Percentiles rank a stretch among this genome's conserved stretches.
phyloP scores from a whole-genome alignment of 2,113 vertebrate genomes.

The Sorex araneus region DNA sequence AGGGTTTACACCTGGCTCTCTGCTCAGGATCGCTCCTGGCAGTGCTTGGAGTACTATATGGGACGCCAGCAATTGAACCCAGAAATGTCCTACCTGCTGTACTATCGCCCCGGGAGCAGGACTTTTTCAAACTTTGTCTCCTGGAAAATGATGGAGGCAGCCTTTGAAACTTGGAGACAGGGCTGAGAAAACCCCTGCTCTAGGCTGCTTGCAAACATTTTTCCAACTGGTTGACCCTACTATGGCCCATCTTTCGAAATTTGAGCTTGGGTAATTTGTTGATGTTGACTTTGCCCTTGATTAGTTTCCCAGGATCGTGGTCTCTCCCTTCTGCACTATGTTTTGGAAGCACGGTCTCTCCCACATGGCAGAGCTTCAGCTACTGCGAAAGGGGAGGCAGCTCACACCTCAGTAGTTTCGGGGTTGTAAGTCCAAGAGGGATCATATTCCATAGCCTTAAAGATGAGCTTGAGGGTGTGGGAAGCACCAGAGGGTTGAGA shows the following conservation, averaged over 20 bases:
- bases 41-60: too few species aligned
- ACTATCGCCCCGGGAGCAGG: too few species aligned
- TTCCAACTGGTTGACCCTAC: conserved; percentile 14
- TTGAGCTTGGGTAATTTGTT: conserved; percentile 60
- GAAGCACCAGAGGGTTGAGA: neutral
- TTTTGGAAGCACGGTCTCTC: neutral
- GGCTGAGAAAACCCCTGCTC: neutral
- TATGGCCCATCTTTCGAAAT: conserved; percentile 48
- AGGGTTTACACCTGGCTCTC: too few species aligned
- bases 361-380: neutral
- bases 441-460: neutral
- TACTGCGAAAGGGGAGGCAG: neutral
- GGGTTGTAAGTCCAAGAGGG: conserved; percentile 29
- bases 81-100: too few species aligned
- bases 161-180: conserved; percentile 28
- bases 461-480: neutral
- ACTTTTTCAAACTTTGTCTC: neutral
- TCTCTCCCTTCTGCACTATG: neutral
- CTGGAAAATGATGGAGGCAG: neutral
- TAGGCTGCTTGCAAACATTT: conserved; percentile 13
- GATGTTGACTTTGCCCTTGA: conserved; percentile 23
- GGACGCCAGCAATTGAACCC: too few species aligned
- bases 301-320: conserved; percentile 15
- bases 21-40: too few species aligned
- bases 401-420: neutral